phyloP scores from a whole-genome alignment of 2,113 vertebrate species.

The Lonchura striata region DNA sequence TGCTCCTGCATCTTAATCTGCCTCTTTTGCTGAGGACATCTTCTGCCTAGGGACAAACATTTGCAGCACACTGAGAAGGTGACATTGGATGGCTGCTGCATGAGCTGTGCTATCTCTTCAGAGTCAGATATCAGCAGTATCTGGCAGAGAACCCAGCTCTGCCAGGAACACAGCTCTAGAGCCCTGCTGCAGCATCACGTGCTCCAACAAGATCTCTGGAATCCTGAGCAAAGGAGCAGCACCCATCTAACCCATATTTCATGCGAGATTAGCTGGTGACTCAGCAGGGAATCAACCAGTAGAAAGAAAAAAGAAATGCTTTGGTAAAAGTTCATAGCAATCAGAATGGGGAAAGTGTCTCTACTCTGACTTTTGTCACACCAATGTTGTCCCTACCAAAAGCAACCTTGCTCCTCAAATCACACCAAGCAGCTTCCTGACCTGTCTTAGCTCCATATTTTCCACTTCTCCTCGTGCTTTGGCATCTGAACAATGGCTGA shows the following conservation, averaged over 20 bases:
- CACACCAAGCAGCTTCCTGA: neutral
- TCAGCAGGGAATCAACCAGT: neutral
- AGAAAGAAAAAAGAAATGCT: neutral
- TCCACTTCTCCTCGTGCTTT: neutral
- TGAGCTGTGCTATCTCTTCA: neutral
- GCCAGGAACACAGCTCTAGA: neutral
- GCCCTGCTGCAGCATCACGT: fast-evolving
- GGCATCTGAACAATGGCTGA: neutral
- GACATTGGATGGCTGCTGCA: neutral
- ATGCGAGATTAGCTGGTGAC: neutral
- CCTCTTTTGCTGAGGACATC: neutral
- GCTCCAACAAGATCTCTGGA: neutral
- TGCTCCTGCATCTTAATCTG: neutral
- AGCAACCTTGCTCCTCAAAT: neutral
- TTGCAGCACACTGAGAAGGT: neutral
- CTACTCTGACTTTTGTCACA: neutral
- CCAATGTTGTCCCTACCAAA: neutral
- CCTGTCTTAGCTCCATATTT: neutral
- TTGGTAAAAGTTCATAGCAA: neutral
- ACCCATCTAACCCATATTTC: neutral
- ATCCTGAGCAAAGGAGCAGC: neutral
- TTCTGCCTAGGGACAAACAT: neutral
- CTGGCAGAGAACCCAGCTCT: neutral
- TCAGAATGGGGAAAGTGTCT: neutral
- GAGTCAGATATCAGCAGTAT: neutral